Base-by-base conservation (phyloP, 2,888 invertebrate genomes). In the Hydropsyche betteni region DNA sequence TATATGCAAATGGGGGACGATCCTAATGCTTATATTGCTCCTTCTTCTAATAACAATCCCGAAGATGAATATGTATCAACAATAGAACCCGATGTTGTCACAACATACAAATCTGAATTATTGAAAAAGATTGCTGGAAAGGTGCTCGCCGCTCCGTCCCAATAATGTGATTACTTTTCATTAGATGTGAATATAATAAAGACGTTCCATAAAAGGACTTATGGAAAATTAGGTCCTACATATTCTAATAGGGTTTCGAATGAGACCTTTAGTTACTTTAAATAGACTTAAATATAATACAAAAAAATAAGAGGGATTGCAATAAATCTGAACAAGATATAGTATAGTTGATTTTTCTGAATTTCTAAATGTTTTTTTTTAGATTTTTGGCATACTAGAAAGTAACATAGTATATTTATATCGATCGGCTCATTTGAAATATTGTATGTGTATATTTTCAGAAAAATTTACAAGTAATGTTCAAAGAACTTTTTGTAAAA, bases 21-120 rank as follows among this genome's bases (percentile, higher is more conserved):
- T 82, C 89, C 89, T 64, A 85, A 87, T 76, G 87, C 88, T 80
- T 87, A 86, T 82, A 86, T 84, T 77, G 84, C 84, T 70, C 84
- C 85, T 78, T 85, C 84, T 70, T 84, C 82, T 77, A 82, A 82
- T 74, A 82, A 81, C 79, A 84, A 85, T 75, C 84, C 84, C 64
- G 89, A 89, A 74, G 88, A 88, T 52, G 85, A 85, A 76, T 82
- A 82, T 79, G 86, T 86, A 74, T 89, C 89, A 80, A 89, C 89
- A 80, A 87, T 88, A 82, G 89, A 89, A 86, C 89, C 89, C 82
- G 89, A 89, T 82, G 88, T 87, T 82, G 88, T 88, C 80, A 83
- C 83, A 64, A 81, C 82, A 74, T 81, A 82, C 79, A 80, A 80
- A 74, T 87, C 87, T 82, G 87, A 85, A 78, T 86, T 85, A 83